phyloP scores from a whole-genome alignment of 2,888 invertebrate genomes.

The Melieria crassipennis region DNA sequence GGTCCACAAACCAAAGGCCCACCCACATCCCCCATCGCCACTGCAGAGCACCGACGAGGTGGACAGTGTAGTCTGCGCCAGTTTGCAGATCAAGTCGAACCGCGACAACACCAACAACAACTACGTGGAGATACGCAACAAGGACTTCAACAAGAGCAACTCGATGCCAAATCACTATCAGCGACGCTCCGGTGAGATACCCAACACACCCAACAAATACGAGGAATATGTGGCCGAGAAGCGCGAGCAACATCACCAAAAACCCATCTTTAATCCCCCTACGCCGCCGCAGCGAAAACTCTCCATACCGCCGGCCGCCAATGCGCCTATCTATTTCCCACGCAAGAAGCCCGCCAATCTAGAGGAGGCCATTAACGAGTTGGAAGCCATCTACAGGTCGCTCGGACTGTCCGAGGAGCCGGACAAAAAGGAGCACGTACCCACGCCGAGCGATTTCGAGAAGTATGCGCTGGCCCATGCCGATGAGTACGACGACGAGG shows the following conservation, averaged over 20 bases:
- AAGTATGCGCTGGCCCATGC: constrained; percentile 68
- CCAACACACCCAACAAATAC: constrained; percentile 59
- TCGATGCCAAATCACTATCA: constrained; percentile 65
- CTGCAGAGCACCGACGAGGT: constrained; percentile 42
- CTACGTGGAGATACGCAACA: constrained; percentile 59
- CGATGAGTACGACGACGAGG: constrained; percentile 71
- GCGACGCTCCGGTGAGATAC: constrained; percentile 53
- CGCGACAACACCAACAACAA: constrained; percentile 51
- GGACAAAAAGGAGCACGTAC: constrained; percentile 49
- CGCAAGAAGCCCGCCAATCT: constrained; percentile 78
- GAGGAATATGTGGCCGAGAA: constrained; percentile 64
- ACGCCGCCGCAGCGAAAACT: constrained; percentile 57
- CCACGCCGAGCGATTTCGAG: constrained; percentile 61
- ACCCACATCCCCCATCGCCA: constrained; percentile 25
- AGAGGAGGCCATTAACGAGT: constrained; percentile 87
- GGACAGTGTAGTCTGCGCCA: constrained; percentile 58
- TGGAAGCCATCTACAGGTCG: constrained; percentile 92
- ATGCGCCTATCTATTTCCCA: constrained; percentile 58
- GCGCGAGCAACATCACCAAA: constrained; percentile 53
- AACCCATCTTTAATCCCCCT: constrained; percentile 45
- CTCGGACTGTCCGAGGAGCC: constrained; percentile 78
- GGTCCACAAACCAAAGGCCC: constrained; percentile 58
- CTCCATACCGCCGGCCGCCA: constrained; percentile 37
- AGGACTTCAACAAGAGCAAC: constrained; percentile 57
- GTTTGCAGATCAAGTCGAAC: constrained; percentile 59